phyloP scores from a whole-genome alignment of 2,113 vertebrate genomes.

The Mus musculus region GRCm39 chrX:130496501-130497000 shows the following conservation, averaged over 20 bases:
- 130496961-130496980: neutral
- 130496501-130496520: neutral
- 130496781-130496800: neutral
- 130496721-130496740: neutral
- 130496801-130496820: neutral
- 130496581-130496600: neutral
- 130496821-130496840: neutral
- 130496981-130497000: neutral
- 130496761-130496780: neutral
- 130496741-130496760: neutral
- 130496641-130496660: neutral
- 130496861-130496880: neutral
- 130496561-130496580: neutral
- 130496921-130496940: neutral
- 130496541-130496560: neutral
- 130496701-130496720: neutral
- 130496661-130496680: neutral
- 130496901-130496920: neutral
- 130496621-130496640: neutral
- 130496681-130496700: neutral
- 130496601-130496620: neutral
- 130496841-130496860: neutral
- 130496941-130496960: neutral
- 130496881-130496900: constrained; percentile 35
- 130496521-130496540: neutral